Evolutionary conservation across 2,888 invertebrate species (phyloP), one percentile per base, ranked within the genome.

Genomic region (Leptogaster cylindrica): DNA sequence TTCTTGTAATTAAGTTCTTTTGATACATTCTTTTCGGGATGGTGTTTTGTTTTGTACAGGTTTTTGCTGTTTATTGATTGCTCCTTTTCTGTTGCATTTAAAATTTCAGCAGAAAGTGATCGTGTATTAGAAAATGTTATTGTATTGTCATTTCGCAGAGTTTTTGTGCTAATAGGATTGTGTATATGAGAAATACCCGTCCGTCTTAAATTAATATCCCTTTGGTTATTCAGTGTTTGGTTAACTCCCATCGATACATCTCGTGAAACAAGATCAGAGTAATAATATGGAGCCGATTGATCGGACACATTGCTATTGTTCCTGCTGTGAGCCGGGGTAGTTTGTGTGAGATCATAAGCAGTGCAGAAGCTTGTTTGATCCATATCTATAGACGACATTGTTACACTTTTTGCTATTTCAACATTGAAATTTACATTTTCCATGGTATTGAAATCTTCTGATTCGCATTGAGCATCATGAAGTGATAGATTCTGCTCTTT

Each of bases 261-360:
- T 8, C 65, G 28, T 2, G 64, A 18, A 39, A 46, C 48, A 20
- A 68, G 31, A 68, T 94, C 93, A 0, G 93, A 92, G 77, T 93
- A 93, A 75, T 93, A 93, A 76, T 93, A 93, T 76, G 93, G 93
- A 0, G 93, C 93, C 65, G 88, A 86, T 70, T 88, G 87, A 71
- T 88, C 88, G 14, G 84, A 83, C n/a, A 80, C 77, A 63, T 80
- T 81, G 71, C 87, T 87, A 74, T 86, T 87, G 74, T 86, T 86
- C 68, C 87, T 83, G 73, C 86, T 86, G 71, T 87, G 87, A 72
- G 85, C 82, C 2, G 85, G 84, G 18, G 83, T 61, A 10, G 41
- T 44, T 46, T 72, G 73, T 0, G 72, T 73, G n/a, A 74, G 66
- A 65, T 75, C 73, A 58, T 72, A 74, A 3, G 73, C 72, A 3